Base-by-base conservation (phyloP, 2,797 vertebrate genomes). In the Anabacerthia variegaticeps region DNA sequence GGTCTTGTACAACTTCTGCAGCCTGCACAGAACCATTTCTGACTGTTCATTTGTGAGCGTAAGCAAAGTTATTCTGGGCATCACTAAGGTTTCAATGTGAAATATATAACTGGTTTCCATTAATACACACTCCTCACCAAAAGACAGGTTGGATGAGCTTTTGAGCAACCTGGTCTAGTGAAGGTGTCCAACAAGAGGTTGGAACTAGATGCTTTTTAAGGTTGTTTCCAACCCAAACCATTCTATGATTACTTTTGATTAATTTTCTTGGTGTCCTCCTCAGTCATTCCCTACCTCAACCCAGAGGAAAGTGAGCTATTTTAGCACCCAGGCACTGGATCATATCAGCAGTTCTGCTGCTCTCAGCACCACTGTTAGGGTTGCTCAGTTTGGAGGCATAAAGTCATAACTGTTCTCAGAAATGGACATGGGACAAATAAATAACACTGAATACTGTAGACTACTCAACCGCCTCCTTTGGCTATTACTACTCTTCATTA, bases 361-460 rank as follows among this genome's bases (percentile, higher is more conserved):
- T 73, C 20, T 28, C 20, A 52, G 34, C 14, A 48, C 28, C 8
- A 15, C 27, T 32, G 6, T 21, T 34, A 27, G 16, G 37, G 13
- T 6, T 32, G 15, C 39, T 46, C 10, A 15, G 9, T 39, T 26
- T 43, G 6, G 21, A 27, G 41, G 5, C 7, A 66, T 7, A 66
- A 44, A 37, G 9, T 10, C 43, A 28, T 24, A 62, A 36, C 2
- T 1, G 0, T 8, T 54, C 22, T 49, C 75, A 56, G 46, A 65
- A 76, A 34, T 0, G 3, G 41, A 56, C 26, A 7, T 3, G 9
- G 11, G 3, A 37, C 14, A 61, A 48, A 43, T 0, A 36, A 36
- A 4, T 7, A 12, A 52, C 0, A 1, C 10, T 51, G 39, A 46
- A 34, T 22, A 54, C 13, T 27, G n/a, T 18, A 62, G 24, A 19